Conservation (phyloP, 2,113 vertebrate species). For the Paralichthys olivaceus region DNA sequence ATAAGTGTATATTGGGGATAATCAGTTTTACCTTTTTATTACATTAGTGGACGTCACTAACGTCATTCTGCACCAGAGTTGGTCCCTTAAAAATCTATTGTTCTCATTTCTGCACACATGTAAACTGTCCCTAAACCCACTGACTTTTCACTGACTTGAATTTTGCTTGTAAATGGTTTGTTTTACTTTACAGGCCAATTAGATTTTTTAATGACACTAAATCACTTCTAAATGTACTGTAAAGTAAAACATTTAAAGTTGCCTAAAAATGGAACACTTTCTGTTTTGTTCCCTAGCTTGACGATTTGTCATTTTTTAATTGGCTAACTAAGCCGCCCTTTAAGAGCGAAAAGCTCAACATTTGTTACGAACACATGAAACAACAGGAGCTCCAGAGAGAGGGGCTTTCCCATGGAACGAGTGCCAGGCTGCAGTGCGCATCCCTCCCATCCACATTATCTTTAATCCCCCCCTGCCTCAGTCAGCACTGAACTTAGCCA, state of each 20-base stretch:
- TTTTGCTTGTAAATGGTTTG: conserved; percentile 25
- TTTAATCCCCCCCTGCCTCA: conserved; percentile 20
- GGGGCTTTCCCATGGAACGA: conserved; percentile 50
- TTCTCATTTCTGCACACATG: conserved; percentile 20
- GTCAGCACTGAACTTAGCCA: conserved; percentile 25
- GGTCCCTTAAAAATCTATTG: background rate
- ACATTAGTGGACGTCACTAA: too few relatives aligned
- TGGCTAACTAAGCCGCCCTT: too few relatives aligned
- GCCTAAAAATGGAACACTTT: conserved; percentile 14
- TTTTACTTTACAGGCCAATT: conserved; percentile 31
- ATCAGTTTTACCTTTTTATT: too few relatives aligned
- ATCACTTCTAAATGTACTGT: conserved; percentile 28
- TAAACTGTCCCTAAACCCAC: conserved; percentile 33
- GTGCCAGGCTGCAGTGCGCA: conserved; percentile 18
- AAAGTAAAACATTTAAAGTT: conserved; percentile 11
- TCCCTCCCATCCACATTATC: conserved; percentile 33
- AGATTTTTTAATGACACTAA: conserved; percentile 9
- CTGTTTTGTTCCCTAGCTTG: background rate
- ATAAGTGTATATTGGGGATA: too few relatives aligned
- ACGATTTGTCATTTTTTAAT: background rate
- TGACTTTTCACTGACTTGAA: background rate
- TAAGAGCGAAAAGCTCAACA: conserved; percentile 1
- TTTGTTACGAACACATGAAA: conserved; percentile 10
- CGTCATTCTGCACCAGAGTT: background rate
- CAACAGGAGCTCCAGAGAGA: conserved; percentile 17